Conservation (phyloP, 2,888 invertebrate species). For the Brassicogethes aeneus region DNA sequence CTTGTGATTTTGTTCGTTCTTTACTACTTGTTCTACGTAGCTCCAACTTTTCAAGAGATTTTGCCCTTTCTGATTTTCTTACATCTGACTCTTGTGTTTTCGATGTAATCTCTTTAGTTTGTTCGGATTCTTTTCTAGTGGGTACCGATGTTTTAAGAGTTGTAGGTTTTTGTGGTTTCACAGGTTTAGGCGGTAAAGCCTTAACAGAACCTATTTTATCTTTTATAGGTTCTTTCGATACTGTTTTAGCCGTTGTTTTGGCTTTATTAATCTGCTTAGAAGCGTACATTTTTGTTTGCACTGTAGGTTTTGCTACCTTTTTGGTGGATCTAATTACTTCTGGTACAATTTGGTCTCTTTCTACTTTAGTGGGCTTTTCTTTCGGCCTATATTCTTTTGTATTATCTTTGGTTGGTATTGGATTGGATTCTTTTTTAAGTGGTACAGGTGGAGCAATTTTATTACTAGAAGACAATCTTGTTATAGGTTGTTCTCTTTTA, state of each 20-base stretch:
- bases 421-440: background rate
- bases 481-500: slow-evolving; percentile 34
- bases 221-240: background rate
- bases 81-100: slow-evolving; percentile 55
- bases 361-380: slow-evolving; percentile 17
- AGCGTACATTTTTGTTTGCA: slow-evolving; percentile 17
- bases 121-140: background rate
- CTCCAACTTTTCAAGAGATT: slow-evolving; percentile 58
- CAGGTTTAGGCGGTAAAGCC: background rate
- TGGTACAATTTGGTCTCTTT: slow-evolving; percentile 42
- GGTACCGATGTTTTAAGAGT: slow-evolving; percentile 2
- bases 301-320: slow-evolving; percentile 20
- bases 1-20: slow-evolving; percentile 63
- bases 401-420: slow-evolving; percentile 1
- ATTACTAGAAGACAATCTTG: too few relatives aligned
- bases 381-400: slow-evolving; percentile 10
- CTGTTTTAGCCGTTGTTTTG: slow-evolving; percentile 15
- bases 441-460: slow-evolving; percentile 4
- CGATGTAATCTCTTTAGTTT: slow-evolving; percentile 11
- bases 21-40: slow-evolving; percentile 48
- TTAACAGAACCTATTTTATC: slow-evolving; percentile 5
- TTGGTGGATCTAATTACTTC: slow-evolving; percentile 33
- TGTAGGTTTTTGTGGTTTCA: slow-evolving; percentile 4
- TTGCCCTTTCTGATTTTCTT: slow-evolving; percentile 53
- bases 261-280: slow-evolving; percentile 7